Evolutionary conservation across 2,113 vertebrate genomes (phyloP).

Genomic region (Prunella fulvescens): DNA sequence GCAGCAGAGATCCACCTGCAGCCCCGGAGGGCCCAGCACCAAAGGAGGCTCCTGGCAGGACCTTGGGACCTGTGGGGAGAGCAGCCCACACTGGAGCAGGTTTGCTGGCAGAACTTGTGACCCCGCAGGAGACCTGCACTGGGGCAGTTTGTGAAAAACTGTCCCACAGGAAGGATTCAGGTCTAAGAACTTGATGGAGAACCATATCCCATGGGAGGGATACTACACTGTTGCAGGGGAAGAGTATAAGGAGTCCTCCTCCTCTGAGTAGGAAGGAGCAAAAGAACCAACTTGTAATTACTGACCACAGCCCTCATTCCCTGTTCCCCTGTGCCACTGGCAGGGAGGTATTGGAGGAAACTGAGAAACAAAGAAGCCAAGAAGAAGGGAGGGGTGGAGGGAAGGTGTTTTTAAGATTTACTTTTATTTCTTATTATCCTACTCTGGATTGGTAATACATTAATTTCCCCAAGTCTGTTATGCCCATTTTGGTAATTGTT

Average conservation of each 20-base stretch:
- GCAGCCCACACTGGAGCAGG: background rate
- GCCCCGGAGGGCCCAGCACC: background rate
- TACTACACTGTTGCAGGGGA: background rate
- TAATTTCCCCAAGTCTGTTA: background rate
- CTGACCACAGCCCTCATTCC: background rate
- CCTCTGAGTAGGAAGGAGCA: background rate
- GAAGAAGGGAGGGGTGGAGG: background rate
- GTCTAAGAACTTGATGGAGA: background rate
- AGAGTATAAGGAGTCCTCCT: background rate
- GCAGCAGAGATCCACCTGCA: background rate
- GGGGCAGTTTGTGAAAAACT: background rate
- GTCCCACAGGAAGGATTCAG: background rate
- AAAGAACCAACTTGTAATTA: background rate
- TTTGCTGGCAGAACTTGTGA: background rate
- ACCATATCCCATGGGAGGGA: rapidly evolving
- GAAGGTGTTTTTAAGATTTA: background rate
- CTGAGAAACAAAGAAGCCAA: background rate
- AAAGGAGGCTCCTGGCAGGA: background rate
- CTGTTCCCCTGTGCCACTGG: background rate
- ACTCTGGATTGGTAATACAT: background rate
- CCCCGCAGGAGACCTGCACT: rapidly evolving
- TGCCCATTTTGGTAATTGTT: background rate
- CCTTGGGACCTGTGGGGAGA: background rate
- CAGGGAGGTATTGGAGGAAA: background rate
- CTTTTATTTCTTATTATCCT: background rate